These are phyloP conservation scores for Ophion slaviceki DNA, from an alignment of 2,888 invertebrate genomes.

Conservation along the genomic window DNA sequence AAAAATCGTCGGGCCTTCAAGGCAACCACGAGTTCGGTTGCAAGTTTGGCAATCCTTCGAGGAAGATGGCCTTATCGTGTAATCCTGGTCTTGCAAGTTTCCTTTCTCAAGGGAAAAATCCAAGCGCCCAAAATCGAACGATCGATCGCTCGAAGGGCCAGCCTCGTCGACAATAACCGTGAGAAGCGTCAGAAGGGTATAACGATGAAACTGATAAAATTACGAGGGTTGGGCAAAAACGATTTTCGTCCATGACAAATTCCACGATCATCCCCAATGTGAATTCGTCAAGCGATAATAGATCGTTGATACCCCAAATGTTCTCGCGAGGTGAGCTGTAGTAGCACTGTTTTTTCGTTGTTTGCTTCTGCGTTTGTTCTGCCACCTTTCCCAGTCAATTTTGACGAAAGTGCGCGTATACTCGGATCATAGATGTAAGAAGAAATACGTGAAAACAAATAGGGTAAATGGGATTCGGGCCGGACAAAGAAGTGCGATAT, in stretches of 20 bases:
- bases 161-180: slow-evolving; percentile 26
- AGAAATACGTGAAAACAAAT: slow-evolving; percentile 4
- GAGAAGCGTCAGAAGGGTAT: neutral
- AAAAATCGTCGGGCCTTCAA: neutral
- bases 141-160: slow-evolving; percentile 27
- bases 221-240: slow-evolving; percentile 16
- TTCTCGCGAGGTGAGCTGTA: slow-evolving; percentile 1
- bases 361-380: neutral
- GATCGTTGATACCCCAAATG: slow-evolving; percentile 14
- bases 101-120: slow-evolving; percentile 1
- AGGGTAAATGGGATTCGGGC: slow-evolving; percentile 2
- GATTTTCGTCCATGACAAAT: slow-evolving; percentile 10
- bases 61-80: slow-evolving; percentile 18
- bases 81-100: slow-evolving; percentile 3
- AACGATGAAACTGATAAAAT: slow-evolving; percentile 24
- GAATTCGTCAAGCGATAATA: neutral
- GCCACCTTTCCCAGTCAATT: neutral
- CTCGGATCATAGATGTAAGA: neutral
- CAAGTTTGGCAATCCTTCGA: neutral
- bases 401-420: slow-evolving; percentile 14
- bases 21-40: neutral
- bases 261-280: neutral
- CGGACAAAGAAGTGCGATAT: slow-evolving; percentile 50
- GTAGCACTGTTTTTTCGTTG: neutral
- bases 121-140: slow-evolving; percentile 29